These are phyloP conservation scores for Aporophyla nigra DNA, from an alignment of 2,888 invertebrate species.

Conservation along the genomic window DNA sequence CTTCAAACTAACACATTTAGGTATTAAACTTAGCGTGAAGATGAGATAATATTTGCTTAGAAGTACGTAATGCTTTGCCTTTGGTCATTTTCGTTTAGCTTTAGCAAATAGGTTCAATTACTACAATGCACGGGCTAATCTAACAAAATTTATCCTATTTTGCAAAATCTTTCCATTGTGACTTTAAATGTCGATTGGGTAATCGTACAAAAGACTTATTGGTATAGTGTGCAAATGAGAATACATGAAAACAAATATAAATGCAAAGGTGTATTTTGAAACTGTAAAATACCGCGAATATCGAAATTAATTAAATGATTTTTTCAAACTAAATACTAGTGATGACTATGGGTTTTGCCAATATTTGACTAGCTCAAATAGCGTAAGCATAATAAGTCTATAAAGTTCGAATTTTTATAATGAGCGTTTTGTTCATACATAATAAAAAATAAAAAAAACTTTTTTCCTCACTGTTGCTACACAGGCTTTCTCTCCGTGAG, in stretches of 20 bases:
- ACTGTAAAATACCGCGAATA: too few relatives aligned
- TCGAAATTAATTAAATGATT: too few relatives aligned
- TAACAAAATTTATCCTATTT: constrained; percentile 15
- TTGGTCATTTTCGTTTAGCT: constrained; percentile 29
- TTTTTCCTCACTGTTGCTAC: too few relatives aligned
- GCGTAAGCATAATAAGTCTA: too few relatives aligned
- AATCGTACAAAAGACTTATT: background rate
- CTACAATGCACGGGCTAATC: background rate
- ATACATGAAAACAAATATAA: background rate
- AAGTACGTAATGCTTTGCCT: constrained; percentile 36
- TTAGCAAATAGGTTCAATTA: constrained; percentile 26
- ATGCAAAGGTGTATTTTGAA: too few relatives aligned
- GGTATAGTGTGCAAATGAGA: background rate
- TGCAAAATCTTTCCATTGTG: background rate
- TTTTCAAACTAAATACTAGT: too few relatives aligned
- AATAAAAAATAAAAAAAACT: too few relatives aligned
- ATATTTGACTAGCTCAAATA: too few relatives aligned
- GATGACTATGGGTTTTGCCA: too few relatives aligned
- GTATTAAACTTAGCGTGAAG: constrained; percentile 20
- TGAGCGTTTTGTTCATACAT: too few relatives aligned
- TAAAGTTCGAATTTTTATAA: too few relatives aligned
- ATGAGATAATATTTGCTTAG: constrained; percentile 50
- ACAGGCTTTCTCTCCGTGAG: too few relatives aligned
- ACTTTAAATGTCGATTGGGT: background rate
- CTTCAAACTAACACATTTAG: constrained; percentile 18